Base-by-base conservation (phyloP, 2,113 vertebrate genomes). In the Zosterops lateralis region DNA sequence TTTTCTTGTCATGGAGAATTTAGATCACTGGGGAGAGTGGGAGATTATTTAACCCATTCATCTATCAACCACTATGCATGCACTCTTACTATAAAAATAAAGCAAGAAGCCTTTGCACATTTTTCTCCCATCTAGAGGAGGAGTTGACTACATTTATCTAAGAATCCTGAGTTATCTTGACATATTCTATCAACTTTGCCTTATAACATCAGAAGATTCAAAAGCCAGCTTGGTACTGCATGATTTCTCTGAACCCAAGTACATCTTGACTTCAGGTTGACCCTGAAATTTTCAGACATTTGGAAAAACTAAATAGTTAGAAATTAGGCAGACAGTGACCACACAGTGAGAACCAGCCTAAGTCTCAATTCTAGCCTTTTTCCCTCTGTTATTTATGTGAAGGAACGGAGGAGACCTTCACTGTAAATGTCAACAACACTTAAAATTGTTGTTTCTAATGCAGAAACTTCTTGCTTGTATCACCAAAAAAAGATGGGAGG, bases 291-390 rank as follows among this genome's bases (percentile, higher is more conserved):
- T 89, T 87, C 81, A 93, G 91, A 72, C 74, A 82, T 82, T 89
- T 84, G 54, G 58, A 76, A 95, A 91, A 93, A 82, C 58, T 75
- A 72, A 93, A 82, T 92, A 92, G 88, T 73, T 76, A 81, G 73
- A 95, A 94, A 94, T 66, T 17, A 84, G 47, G 81, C 26, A 8
- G 87, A 76, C 77, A 94, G 62, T 93, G 96, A 82, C 89, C 94
- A 93, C 95, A 95, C 94, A 95, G 70, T 82, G 66, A 96, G 96
- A 96, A 89, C 28, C 53, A 84, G 48, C 28, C 65, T 17, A 57
- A 68, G 66, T 29, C 62, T 73, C 71, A 75, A 32, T 89, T 87
- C 42, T 82, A 79, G 61, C 62, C 64, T 68, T 82, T 62, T 78
- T 61, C 90, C 38, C 38, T 91, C 62, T n/a, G 56, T 77, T 94